Evolutionary conservation across 2,888 invertebrate species (phyloP), one percentile per base, ranked within the genome.

Genomic region (Brenthis ino): DNA sequence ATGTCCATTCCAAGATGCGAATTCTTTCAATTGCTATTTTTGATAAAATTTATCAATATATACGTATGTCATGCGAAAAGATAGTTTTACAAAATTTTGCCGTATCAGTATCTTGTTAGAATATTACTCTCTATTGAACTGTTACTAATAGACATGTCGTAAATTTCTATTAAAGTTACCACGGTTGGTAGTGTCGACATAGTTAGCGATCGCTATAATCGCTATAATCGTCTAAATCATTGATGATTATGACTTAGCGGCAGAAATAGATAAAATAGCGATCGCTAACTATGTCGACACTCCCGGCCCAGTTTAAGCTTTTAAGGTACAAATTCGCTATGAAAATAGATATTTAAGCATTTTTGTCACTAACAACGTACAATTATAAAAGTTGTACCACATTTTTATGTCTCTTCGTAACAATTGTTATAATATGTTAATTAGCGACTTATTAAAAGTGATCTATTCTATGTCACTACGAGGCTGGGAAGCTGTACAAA

Each of bases 1-100:
- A 20, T 20, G 0, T 63, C 16, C 20, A 53, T 54, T 63, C 63
- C 53, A 37, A 43, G 13, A 43, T 43, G 12, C 53, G 53, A 63
- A 53, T 54, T 37, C 16, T 54, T 43, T 54, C 51, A 54, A 53
- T 63, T 53, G 53, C 51, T 63, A 63, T 63, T 63, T 63, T 63
- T 63, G 63, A 63, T 63, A 43, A 16, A 8, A 53, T 63, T 53
- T 53, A 53, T 53, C 51, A 16, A 53, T n/a, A 24, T 4, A 24
- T 24, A 24, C 4, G 51, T 53, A 53, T 54, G 37, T 54, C 20
- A 20, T 54, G 20, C 16, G 4, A 20, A 37, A 37, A 53, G 11
- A 37, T 43, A 53, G 51, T 63, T 54, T 53, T 54, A 63, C 54
- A 54, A 54, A 37, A 53, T 63, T 63, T 43, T 63, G 51, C 53